Evolutionary conservation across 2,797 vertebrate genomes (phyloP), one percentile per base, ranked within the genome.

Genomic region (Platyrinchus mystaceus): DNA sequence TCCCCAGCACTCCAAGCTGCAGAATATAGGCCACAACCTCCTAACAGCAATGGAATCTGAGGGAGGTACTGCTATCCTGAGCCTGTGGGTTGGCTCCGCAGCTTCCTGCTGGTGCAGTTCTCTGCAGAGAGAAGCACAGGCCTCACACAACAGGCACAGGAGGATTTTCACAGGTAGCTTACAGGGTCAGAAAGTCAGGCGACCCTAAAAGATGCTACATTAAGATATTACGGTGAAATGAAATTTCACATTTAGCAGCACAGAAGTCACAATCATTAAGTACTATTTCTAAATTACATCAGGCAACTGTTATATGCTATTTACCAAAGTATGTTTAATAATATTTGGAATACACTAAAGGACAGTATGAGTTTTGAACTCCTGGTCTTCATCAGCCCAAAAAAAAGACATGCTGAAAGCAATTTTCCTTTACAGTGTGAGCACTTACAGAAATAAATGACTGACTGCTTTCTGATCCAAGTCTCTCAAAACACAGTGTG

Each of bases 71-170:
- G 37, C 20, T 36, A 78, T 20, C 16, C 28, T 69, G 66, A n/a
- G 27, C 21, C n/a, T 52, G 15, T 16, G 19, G 19, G 8, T 2
- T 59, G 44, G 41, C 49, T 71, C 21, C 60, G 20, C 80, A 90
- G 43, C 62, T 49, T 63, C 21, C 55, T 12, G 6, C 22, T 22
- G 19, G 52, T 55, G 44, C 60, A 91, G 70, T 7, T 6, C 43
- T 66, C 59, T 47, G 12, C 47, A 83, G 47, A 0, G 1, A 74
- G 34, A 8, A 67, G 30, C 64, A 47, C 0, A 0, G 23, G 10
- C 68, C 32, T 46, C n/a, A 6, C n/a, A 39, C 11, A 55, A 15
- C 17, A 71, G 60, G 9, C 89, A 85, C 30, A 71, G 37, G 43
- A 66, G 15, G 26, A 55, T 53, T 80, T 6, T 41, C 12, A 80